Base-by-base conservation (phyloP, 2,797 vertebrate genomes). In the Hippopotamyrus pictus region DNA sequence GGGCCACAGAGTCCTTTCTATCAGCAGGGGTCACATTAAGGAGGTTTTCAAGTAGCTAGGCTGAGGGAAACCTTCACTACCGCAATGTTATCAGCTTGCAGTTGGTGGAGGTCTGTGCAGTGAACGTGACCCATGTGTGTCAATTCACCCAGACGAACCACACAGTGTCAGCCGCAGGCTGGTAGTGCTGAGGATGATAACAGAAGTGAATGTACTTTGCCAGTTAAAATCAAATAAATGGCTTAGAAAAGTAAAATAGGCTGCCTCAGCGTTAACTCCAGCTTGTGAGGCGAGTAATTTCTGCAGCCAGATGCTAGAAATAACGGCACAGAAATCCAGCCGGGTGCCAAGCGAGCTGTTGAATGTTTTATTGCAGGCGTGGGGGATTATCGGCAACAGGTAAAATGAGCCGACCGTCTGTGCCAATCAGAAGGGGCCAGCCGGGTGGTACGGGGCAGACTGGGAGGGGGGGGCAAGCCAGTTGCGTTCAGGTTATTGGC, bases 401-500 rank as follows among this genome's bases (percentile, higher is more conserved):
- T 84, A 48, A 51, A 84, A 51, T 84, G 82, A 48, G 17, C 41
- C 37, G 5, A 44, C 65, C 25, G 29, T 79, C 17, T 79, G 73
- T 44, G 19, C 73, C 37, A 79, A 48, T 84, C n/a, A 84, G 82
- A 51, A 84, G 48, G 82, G 82, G 82, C 3, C n/a, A 48, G 82
- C n/a, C 8, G 57, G n/a, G 57, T 62, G 57, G 4, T 50, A 9
- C 22, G 5, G 73, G 73, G 41, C 33, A 37, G 65, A 37, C 11
- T 37, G 29, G 29, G 65, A 86, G 90, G 91, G 91, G 91, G 91
- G 89, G 22, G n/a, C 11, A 90, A 88, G 88, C 89, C 54, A 88
- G 90, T 90, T 89, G 91, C n/a, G 29, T 76, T 29, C 29, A 17
- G 88, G 87, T 92, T 91, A 92, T 90, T 88, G 89, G 73, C 88